These are phyloP conservation scores for Megaceryle torquata DNA, from an alignment of 2,113 vertebrate genomes.

Conservation along the genomic window DNA sequence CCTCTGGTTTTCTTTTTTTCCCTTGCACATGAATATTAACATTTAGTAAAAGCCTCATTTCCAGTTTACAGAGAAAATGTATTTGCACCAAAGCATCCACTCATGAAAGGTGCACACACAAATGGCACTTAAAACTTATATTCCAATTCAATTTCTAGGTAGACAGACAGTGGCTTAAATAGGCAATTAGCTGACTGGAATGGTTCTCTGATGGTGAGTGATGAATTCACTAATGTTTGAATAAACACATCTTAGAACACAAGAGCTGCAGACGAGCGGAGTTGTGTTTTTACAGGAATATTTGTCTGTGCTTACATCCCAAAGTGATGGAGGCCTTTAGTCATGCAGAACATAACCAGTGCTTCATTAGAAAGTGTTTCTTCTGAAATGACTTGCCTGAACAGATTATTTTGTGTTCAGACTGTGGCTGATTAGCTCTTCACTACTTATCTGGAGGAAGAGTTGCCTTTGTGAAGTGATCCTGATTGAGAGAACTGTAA, in stretches of 20 bases:
- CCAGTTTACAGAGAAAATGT: neutral
- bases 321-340: neutral
- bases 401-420: neutral
- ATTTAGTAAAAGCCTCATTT: neutral
- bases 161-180: neutral
- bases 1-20: neutral
- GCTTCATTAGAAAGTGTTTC: neutral
- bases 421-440: neutral
- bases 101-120: neutral
- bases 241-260: neutral
- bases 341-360: neutral
- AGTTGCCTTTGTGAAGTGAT: neutral
- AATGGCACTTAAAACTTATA: neutral
- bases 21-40: neutral
- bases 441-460: neutral
- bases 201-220: neutral
- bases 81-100: neutral
- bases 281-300: neutral
- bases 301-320: neutral
- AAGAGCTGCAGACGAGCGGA: neutral
- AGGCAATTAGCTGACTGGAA: neutral
- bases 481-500: neutral
- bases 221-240: neutral
- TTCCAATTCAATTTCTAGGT: neutral
- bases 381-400: neutral